phyloP scores from a whole-genome alignment of 2,888 invertebrate species.

The Calameuta filiformis region DNA sequence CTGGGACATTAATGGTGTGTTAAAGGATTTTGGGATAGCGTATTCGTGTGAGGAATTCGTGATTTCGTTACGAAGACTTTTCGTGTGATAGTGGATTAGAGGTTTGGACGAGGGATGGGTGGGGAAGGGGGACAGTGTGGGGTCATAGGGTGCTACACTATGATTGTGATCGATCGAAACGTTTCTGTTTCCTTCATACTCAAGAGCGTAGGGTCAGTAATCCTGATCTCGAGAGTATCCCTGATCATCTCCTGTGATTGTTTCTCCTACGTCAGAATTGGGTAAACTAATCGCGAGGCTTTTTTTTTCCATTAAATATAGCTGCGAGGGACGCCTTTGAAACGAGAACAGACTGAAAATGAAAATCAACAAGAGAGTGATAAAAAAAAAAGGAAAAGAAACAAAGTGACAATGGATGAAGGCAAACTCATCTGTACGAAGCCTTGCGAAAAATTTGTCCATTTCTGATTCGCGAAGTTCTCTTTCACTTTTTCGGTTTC shows the following conservation, averaged over 20 bases:
- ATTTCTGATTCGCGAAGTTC: background rate
- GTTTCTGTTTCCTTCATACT: conserved; percentile 22
- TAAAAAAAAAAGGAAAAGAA: background rate
- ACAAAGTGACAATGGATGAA: background rate
- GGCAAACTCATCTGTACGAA: background rate
- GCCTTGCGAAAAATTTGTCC: background rate
- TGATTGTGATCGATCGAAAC: conserved; percentile 24
- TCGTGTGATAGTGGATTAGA: background rate
- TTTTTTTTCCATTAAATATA: background rate
- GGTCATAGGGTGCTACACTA: conserved; percentile 14
- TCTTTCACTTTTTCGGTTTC: background rate
- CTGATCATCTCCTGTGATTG: background rate
- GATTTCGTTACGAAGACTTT: background rate
- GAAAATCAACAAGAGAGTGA: background rate
- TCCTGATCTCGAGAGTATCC: background rate
- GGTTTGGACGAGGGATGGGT: conserved; percentile 7
- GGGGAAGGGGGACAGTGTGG: conserved; percentile 9
- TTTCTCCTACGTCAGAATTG: background rate
- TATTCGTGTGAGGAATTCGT: background rate
- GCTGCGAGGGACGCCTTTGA: background rate
- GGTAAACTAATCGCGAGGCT: background rate
- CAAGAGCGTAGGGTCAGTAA: conserved; percentile 11
- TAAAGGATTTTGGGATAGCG: background rate
- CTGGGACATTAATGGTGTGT: background rate
- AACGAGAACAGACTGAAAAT: background rate